A percentile compares a stretch with the other conserved stretches of the same genome.
Conservation (phyloP, 53 echinoderm and acorn worm species). For the Crossaster papposus region DNA sequence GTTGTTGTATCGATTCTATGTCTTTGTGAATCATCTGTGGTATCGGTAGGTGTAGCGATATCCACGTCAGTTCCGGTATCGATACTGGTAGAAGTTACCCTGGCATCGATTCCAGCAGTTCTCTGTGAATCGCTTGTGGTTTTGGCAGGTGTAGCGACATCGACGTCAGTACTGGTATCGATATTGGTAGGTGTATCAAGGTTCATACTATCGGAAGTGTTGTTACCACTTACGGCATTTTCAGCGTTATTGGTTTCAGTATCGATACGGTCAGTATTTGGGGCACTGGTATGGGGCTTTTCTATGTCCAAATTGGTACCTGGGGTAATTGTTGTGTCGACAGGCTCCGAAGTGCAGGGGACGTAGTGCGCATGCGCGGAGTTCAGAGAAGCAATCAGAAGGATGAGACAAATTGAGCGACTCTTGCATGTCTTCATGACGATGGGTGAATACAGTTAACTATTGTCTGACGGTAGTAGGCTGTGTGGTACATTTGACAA, state of each 20-base stretch:
- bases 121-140: background rate
- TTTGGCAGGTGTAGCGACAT: background rate
- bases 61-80: background rate
- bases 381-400: background rate
- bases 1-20: no score
- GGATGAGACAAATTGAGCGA: background rate
- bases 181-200: background rate
- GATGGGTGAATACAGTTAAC: background rate
- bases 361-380: background rate
- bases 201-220: background rate
- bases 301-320: background rate
- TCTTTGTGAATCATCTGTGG: background rate
- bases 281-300: background rate
- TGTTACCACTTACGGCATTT: background rate
- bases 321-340: background rate
- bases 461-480: background rate
- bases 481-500: no score
- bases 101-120: background rate
- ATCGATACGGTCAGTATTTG: background rate
- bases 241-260: background rate
- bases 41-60: background rate
- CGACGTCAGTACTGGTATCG: background rate
- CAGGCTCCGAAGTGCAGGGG: background rate
- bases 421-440: conserved; percentile 1
- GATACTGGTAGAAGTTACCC: background rate